A percentile compares a stretch with the other conserved stretches of the same genome.
phyloP scores from a whole-genome alignment of 1,140 invertebrate genomes.

The Drosophila mauritiana region DNA sequence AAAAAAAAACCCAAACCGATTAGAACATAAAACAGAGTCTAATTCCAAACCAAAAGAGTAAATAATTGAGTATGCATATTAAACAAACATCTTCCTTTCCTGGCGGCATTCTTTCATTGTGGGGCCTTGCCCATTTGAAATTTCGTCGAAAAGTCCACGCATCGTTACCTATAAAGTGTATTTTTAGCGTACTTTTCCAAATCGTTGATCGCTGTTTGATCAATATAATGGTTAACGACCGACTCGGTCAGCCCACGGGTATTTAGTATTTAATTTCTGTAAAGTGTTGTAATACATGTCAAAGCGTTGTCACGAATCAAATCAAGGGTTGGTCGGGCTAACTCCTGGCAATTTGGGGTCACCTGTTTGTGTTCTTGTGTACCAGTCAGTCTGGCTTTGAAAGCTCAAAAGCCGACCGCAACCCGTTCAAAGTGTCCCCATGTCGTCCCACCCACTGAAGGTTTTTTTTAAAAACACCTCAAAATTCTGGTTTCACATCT shows the following conservation, averaged over 20 bases:
- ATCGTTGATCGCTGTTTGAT: constrained; percentile 9
- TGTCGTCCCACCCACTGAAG: constrained; percentile 23
- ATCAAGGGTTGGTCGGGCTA: constrained; percentile 9
- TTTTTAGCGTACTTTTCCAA: constrained; percentile 17
- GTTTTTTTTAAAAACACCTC: constrained; percentile 12
- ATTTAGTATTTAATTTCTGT: constrained; percentile 20
- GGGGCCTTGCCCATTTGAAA: constrained; percentile 12
- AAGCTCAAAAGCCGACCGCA: neutral
- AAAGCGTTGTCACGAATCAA: constrained; percentile 5
- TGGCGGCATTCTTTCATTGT: constrained; percentile 2
- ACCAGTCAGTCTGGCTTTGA: constrained; percentile 1
- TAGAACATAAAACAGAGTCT: constrained; percentile 13
- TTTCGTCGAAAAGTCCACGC: constrained; percentile 5
- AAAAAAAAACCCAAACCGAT: constrained; percentile 5
- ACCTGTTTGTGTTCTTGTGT: constrained; percentile 12
- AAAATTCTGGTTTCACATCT: constrained; percentile 29
- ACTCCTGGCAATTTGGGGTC: constrained; percentile 13
- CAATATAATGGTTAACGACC: constrained; percentile 6
- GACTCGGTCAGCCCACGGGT: constrained; percentile 3
- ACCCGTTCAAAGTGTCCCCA: constrained; percentile 13
- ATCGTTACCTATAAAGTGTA: neutral
- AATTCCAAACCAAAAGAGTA: constrained; percentile 13
- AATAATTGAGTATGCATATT: neutral
- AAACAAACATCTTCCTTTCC: constrained; percentile 2
- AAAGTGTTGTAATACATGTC: constrained; percentile 13